These are phyloP conservation scores for Lates calcarifer DNA, from an alignment of 2,113 vertebrate genomes.

Conservation along the genomic window DNA sequence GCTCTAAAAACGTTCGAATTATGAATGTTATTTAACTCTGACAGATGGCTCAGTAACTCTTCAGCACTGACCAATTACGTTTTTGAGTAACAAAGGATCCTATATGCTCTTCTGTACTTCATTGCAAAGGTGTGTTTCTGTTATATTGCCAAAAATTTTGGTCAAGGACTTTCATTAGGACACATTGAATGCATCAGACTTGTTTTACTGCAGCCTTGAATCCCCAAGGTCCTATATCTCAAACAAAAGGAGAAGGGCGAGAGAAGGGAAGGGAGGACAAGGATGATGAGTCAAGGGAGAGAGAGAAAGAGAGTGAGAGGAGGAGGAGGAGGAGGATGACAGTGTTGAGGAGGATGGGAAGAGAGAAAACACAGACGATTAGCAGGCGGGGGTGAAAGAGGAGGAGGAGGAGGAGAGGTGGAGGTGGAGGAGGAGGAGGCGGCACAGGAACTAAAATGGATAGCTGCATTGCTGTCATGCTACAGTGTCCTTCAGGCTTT, in stretches of 20 bases:
- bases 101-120: not conserved
- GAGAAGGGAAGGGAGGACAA: slow-evolving; percentile 58
- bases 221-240: slow-evolving; percentile 67
- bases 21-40: slow-evolving; percentile 29
- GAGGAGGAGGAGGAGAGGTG: slow-evolving; percentile 44
- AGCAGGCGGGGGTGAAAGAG: slow-evolving; percentile 64
- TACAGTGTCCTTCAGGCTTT: slow-evolving; percentile 67
- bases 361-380: slow-evolving; percentile 64
- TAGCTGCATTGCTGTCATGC: slow-evolving; percentile 67
- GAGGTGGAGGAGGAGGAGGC: slow-evolving; percentile 56
- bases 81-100: slow-evolving; percentile 1
- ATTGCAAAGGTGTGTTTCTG: not conserved
- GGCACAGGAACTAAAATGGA: slow-evolving; percentile 53
- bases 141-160: slow-evolving; percentile 49
- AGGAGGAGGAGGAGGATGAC: slow-evolving; percentile 65
- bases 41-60: not conserved
- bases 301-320: slow-evolving; percentile 22
- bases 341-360: slow-evolving; percentile 70
- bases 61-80: not conserved
- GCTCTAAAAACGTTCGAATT: slow-evolving; percentile 17
- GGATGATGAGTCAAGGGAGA: slow-evolving; percentile 76
- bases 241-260: slow-evolving; percentile 69
- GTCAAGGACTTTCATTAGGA: slow-evolving; percentile 64
- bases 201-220: slow-evolving; percentile 71
- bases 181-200: slow-evolving; percentile 57